Evolutionary conservation across 2,888 invertebrate species (phyloP).

Genomic region (Amphipoea lucens): DNA sequence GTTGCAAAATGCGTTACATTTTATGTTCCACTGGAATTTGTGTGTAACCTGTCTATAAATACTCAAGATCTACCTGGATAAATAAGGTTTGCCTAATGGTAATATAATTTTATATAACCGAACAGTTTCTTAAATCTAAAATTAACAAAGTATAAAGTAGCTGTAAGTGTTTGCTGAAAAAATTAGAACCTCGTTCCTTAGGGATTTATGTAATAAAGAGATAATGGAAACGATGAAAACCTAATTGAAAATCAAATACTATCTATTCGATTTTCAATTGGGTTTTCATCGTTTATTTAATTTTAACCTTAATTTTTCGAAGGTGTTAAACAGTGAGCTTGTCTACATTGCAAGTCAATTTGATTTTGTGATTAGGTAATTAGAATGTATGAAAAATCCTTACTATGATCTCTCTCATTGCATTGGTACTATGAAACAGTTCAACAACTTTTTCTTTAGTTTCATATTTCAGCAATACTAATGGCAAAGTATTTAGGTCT

Average conservation of each 20-base stretch:
- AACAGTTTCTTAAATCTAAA: conserved; percentile 5
- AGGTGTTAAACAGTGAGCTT: background rate
- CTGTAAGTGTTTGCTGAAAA: conserved; percentile 5
- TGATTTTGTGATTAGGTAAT: too few relatives aligned
- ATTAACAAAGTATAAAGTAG: background rate
- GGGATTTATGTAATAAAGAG: conserved; percentile 15
- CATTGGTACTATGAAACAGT: conserved; percentile 10
- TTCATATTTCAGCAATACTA: conserved; percentile 53
- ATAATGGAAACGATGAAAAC: background rate
- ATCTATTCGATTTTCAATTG: too few relatives aligned
- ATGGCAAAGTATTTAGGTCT: conserved; percentile 25
- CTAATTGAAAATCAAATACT: conserved; percentile 22
- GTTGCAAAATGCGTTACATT: conserved; percentile 61
- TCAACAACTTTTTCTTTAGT: conserved; percentile 25
- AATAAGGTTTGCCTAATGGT: background rate
- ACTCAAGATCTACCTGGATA: background rate
- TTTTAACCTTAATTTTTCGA: background rate
- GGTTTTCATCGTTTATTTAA: too few relatives aligned
- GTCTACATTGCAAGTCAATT: background rate
- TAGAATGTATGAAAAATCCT: background rate
- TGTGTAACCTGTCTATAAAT: conserved; percentile 2
- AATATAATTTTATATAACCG: background rate
- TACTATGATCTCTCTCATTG: background rate
- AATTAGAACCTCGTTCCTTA: background rate
- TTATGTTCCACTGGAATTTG: conserved; percentile 34